A percentile compares a stretch with the other conserved stretches of the same genome.
Evolutionary conservation across 2,113 vertebrate species (phyloP).

Genomic region (Tachycineta bicolor): DNA sequence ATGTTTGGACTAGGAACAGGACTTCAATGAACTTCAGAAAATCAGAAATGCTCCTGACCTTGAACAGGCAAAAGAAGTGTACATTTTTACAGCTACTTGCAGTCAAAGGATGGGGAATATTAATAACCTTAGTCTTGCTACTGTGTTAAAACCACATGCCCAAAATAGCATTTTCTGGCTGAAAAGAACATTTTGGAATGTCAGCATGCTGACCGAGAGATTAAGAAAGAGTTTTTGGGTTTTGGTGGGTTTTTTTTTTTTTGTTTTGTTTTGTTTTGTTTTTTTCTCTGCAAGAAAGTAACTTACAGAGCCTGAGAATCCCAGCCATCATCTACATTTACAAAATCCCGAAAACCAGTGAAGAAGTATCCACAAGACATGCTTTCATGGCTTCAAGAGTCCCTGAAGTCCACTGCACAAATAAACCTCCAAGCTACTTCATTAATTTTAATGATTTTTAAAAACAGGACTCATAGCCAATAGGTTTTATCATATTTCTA

Average conservation of each 20-base stretch:
- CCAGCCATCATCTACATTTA: background rate
- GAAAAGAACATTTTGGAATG: background rate
- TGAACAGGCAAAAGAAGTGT: background rate
- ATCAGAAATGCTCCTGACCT: background rate
- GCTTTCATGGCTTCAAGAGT: background rate
- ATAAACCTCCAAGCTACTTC: background rate
- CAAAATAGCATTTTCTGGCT: background rate
- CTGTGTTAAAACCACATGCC: background rate
- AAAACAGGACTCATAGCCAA: background rate
- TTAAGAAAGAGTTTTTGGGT: background rate
- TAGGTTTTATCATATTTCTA: background rate
- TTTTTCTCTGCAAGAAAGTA: background rate
- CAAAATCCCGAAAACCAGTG: background rate
- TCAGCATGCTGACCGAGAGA: background rate
- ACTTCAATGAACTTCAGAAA: background rate
- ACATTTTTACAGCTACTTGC: background rate
- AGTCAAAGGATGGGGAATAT: background rate
- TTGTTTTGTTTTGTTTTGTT: no score
- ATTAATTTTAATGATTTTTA: background rate
- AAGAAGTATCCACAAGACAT: background rate
- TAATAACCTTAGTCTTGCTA: background rate
- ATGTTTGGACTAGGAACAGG: background rate
- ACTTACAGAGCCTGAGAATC: background rate
- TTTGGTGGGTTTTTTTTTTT: background rate
- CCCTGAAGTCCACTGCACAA: background rate